Evolutionary conservation across 2,113 vertebrate species (phyloP), one percentile per base, ranked within the genome.

Genomic region (Pluvialis apricaria): DNA sequence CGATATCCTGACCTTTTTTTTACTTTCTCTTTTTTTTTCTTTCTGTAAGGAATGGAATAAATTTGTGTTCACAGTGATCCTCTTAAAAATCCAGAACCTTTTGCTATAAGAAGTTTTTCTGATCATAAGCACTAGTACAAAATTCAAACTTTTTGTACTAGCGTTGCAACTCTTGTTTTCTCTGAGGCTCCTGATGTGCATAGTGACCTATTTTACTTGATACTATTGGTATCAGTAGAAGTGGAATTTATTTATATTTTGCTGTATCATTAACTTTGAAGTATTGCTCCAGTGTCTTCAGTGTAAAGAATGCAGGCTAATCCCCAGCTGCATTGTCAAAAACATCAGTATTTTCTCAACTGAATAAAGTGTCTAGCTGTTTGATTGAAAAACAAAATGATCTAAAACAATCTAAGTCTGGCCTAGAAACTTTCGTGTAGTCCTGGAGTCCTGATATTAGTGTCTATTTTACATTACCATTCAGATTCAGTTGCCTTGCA

Each of bases 1-100:
- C 2, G 3, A 14, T 44, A 54, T 42, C 26, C 3, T 28, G 11
- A 44, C 2, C 1, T 22, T 32, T 62, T 9, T 25, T 3, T 38
- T 31, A 19, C 9, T 21, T 15, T 12, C 40, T 40, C 20, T 22
- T 18, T 24, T 28, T 9, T 45, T 14, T 15, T 12, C 3, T n/a
- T 40, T 6, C 18, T 42, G 7, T 9, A 15, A 54, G 9, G 5
- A 64, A 75, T 71, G 4, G 10, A 36, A 62, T 51, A 80, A 5
- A 11, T 92, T 26, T 65, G 1, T 44, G 26, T 71, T 58, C 20
- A 40, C 5, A 26, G 31, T 12, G 2, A 61, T 64, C 42, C 11
- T 68, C 51, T 68, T 70, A 54, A 90, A 58, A 70, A 77, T 20
- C 4, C 29, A 70, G 32, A 69, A 55, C 3, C 1, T 80, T 91